Conservation (phyloP, 2,113 vertebrate species). For the Pseudorasbora parva region DNA sequence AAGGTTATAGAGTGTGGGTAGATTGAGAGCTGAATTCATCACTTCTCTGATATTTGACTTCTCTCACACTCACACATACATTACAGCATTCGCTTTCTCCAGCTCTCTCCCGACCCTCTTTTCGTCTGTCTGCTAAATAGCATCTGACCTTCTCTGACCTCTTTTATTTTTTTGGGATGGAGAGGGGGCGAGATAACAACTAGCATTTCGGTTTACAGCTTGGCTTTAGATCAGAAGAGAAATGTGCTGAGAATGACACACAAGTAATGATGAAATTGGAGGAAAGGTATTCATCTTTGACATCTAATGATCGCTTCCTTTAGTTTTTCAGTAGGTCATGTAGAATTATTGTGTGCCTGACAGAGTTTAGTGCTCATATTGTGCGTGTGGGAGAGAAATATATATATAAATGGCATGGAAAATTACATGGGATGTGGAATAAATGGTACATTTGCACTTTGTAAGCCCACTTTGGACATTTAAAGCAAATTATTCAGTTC, state of each 20-base stretch:
- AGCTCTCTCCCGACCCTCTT: background rate
- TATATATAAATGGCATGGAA: background rate
- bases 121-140: slow-evolving; percentile 26
- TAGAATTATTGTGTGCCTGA: slow-evolving; percentile 6
- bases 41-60: slow-evolving; percentile 6
- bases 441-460: background rate
- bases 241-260: slow-evolving; percentile 8
- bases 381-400: background rate
- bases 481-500: background rate
- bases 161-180: background rate
- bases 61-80: background rate
- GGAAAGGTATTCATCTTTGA: slow-evolving; percentile 22
- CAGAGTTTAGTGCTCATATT: background rate
- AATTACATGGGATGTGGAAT: background rate
- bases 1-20: slow-evolving; percentile 34
- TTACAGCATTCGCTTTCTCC: background rate
- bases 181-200: background rate
- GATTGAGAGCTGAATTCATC: background rate
- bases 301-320: slow-evolving; percentile 1
- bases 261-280: slow-evolving; percentile 24
- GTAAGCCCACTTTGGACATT: background rate
- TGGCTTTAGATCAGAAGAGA: slow-evolving; percentile 43
- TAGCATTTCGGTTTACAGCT: slow-evolving; percentile 49
- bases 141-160: slow-evolving; percentile 39
- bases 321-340: slow-evolving; percentile 1